These are phyloP conservation scores for Dendrolimus kikuchii DNA, from an alignment of 1,140 invertebrate species.

Conservation along the genomic window DNA sequence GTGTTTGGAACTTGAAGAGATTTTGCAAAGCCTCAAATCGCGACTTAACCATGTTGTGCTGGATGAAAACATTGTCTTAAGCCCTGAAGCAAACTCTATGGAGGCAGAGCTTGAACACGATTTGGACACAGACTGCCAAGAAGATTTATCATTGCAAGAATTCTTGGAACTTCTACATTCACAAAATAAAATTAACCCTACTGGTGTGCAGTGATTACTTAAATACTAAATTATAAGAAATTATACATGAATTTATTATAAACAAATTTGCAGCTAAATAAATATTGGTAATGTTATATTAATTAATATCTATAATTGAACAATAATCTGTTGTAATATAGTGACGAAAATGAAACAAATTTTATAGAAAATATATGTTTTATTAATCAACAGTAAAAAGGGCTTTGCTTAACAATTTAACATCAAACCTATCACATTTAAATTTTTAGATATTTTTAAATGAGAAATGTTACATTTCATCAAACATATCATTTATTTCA, in stretches of 20 bases:
- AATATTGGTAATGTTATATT: conserved; percentile 21
- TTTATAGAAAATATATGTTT: conserved; percentile 1
- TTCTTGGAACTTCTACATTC: conserved; percentile 61
- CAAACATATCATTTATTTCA: conserved; percentile 60
- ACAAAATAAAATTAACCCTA: conserved; percentile 56
- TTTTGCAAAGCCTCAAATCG: conserved; percentile 65
- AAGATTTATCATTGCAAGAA: conserved; percentile 61
- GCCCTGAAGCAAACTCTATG: conserved; percentile 62
- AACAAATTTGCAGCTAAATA: conserved; percentile 54
- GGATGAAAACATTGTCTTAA: conserved; percentile 65
- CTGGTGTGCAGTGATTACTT: conserved; percentile 43
- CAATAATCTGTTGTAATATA: neutral
- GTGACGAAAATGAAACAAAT: conserved; percentile 1
- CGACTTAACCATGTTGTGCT: conserved; percentile 67
- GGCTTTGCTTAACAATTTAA: neutral
- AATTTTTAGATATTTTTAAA: neutral
- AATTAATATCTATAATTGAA: too few relatives aligned
- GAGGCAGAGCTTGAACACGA: conserved; percentile 65
- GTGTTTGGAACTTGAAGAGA: conserved; percentile 67
- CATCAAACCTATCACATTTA: too few relatives aligned
- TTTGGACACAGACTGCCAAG: conserved; percentile 63
- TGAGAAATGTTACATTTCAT: conserved; percentile 40
- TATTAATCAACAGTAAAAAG: neutral
- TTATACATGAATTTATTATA: conserved; percentile 51
- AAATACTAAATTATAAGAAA: conserved; percentile 18